phyloP scores from a whole-genome alignment of 2,888 invertebrate species.

The Dasysyrphus tricinctus region DNA sequence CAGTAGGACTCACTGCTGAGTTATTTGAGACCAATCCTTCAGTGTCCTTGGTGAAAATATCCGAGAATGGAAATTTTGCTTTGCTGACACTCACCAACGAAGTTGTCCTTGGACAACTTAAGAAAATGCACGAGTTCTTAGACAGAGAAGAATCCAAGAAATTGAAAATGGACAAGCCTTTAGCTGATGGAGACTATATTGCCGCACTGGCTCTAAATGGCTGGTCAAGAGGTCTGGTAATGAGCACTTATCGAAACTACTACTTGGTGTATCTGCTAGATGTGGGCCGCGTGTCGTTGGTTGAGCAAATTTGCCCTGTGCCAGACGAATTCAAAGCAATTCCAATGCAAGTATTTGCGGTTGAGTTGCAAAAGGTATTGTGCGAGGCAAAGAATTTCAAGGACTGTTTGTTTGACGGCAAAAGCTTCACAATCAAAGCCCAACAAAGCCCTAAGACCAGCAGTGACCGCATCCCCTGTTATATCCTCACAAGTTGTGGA shows the following conservation, averaged over 20 bases:
- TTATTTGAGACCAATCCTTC: conserved; percentile 50
- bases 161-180: conserved; percentile 53
- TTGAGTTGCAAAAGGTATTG: conserved; percentile 53
- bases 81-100: conserved; percentile 56
- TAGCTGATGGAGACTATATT: conserved; percentile 75
- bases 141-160: conserved; percentile 54
- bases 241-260: conserved; percentile 71
- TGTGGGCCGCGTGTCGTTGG: conserved; percentile 75
- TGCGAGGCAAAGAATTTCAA: conserved; percentile 48
- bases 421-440: conserved; percentile 42
- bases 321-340: conserved; percentile 69
- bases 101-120: conserved; percentile 13
- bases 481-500: conserved; percentile 43
- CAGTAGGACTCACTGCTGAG: conserved; percentile 65
- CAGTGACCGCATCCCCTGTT: conserved; percentile 52
- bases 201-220: conserved; percentile 70
- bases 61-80: conserved; percentile 71
- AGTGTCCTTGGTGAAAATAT: conserved; percentile 69
- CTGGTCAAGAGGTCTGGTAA: conserved; percentile 76
- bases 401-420: conserved; percentile 55
- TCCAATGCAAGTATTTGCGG: conserved; percentile 75
- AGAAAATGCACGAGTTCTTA: conserved; percentile 45
- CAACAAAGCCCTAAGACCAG: conserved; percentile 10
- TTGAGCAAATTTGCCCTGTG: conserved; percentile 72
- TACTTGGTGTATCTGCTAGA: conserved; percentile 77